Conservation (phyloP, 2,888 invertebrate species). For the Syrista parreyssii region DNA sequence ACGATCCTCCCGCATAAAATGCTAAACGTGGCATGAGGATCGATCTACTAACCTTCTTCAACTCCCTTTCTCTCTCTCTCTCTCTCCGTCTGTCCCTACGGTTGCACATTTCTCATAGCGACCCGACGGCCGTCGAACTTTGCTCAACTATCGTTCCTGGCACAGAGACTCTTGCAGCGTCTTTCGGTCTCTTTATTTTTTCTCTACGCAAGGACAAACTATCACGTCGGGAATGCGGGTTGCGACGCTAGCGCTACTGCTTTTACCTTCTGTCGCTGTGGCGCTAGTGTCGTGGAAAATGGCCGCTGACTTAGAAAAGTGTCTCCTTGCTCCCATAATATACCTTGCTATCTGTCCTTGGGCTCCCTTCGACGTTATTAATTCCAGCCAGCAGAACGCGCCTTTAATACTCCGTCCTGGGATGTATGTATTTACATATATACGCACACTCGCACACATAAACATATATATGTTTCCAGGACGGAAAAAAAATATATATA, state of each 20-base stretch:
- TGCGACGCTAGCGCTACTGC: background rate
- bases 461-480: no score
- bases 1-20: background rate
- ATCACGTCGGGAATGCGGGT: background rate
- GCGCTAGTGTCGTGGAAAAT: background rate
- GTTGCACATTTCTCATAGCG: background rate
- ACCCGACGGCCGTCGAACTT: background rate
- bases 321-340: background rate
- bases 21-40: background rate
- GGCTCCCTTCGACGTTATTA: background rate
- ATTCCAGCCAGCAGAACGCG: background rate
- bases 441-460: no score
- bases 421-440: no score
- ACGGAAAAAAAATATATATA: no score
- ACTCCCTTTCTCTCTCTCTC: background rate
- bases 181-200: background rate
- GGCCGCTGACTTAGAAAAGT: background rate
- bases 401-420: background rate
- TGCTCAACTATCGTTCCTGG: background rate
- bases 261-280: background rate
- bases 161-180: background rate
- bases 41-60: background rate
- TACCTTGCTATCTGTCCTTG: background rate
- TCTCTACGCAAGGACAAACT: background rate
- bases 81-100: background rate